These are phyloP conservation scores for Melanostigma gelatinosum DNA, from an alignment of 2,113 vertebrate genomes.

Conservation along the genomic window DNA sequence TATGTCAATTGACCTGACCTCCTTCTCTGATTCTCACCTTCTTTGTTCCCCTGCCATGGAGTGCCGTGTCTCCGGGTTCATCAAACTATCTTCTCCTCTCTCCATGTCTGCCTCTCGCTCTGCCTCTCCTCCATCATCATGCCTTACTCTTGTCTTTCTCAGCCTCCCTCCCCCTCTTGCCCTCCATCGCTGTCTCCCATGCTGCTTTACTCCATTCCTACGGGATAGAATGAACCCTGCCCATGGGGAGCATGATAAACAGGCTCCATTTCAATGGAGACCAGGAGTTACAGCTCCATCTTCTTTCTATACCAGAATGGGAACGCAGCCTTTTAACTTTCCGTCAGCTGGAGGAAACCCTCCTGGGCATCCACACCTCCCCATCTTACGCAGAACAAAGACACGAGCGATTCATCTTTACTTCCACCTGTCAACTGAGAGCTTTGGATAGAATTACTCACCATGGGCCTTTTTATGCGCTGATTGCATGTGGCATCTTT, in stretches of 20 bases:
- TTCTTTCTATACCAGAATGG: slow-evolving; percentile 28
- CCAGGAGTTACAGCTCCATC: slow-evolving; percentile 42
- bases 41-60: slow-evolving; percentile 35
- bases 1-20: slow-evolving; percentile 60
- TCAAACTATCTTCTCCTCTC: neutral
- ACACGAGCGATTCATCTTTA: slow-evolving; percentile 41
- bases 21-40: slow-evolving; percentile 33
- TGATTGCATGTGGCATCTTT: slow-evolving; percentile 10
- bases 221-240: slow-evolving; percentile 31
- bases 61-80: neutral
- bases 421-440: slow-evolving; percentile 37
- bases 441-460: slow-evolving; percentile 18
- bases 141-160: neutral
- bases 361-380: slow-evolving; percentile 26
- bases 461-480: slow-evolving; percentile 1
- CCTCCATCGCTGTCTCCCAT: slow-evolving; percentile 16
- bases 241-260: slow-evolving; percentile 51
- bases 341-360: slow-evolving; percentile 36
- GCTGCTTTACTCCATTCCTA: slow-evolving; percentile 8
- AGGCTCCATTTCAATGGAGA: slow-evolving; percentile 44
- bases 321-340: slow-evolving; percentile 45
- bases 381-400: slow-evolving; percentile 39
- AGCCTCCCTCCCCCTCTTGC: neutral
- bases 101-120: slow-evolving; percentile 1
- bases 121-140: slow-evolving; percentile 1